These are phyloP conservation scores for Ceraclea dissimilis DNA, from an alignment of 2,888 invertebrate species.

Conservation along the genomic window DNA sequence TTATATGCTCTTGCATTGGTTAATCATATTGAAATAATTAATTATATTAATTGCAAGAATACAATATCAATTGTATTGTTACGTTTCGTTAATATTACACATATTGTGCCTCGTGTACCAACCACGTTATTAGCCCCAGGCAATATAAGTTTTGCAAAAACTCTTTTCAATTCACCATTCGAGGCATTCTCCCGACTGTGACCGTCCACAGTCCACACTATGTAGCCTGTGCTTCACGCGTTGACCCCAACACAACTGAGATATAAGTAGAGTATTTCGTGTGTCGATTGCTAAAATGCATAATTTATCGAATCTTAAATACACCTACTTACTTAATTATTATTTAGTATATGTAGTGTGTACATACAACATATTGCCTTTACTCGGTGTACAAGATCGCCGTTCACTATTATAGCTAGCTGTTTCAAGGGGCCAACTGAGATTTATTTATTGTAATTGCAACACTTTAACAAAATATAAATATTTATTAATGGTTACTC, in stretches of 20 bases:
- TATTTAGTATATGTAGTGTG: too few relatives aligned
- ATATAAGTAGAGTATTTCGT: conserved; percentile 8
- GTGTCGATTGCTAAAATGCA: conserved; percentile 1
- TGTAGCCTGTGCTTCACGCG: neutral
- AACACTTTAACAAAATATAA: neutral
- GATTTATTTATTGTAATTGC: conserved; percentile 7
- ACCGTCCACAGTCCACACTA: too few relatives aligned
- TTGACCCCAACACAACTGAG: conserved; percentile 6
- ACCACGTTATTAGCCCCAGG: conserved; percentile 15
- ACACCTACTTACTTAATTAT: neutral
- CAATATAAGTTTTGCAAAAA: conserved; percentile 19
- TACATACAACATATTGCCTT: too few relatives aligned
- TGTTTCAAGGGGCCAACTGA: neutral
- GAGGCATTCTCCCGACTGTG: conserved; percentile 12
- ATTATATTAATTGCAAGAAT: too few relatives aligned
- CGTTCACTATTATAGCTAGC: neutral
- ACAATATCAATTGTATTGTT: too few relatives aligned
- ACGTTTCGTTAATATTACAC: too few relatives aligned
- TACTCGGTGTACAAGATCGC: neutral
- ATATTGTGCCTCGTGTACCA: conserved; percentile 4
- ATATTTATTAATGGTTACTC: neutral
- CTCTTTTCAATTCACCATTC: neutral
- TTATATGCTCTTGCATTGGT: too few relatives aligned
- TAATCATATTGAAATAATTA: too few relatives aligned
- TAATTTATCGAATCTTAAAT: conserved; percentile 4